Evolutionary conservation across 2,797 vertebrate species (phyloP), one percentile per base, ranked within the genome.

Genomic region (Melanotaenia maccullochi): DNA sequence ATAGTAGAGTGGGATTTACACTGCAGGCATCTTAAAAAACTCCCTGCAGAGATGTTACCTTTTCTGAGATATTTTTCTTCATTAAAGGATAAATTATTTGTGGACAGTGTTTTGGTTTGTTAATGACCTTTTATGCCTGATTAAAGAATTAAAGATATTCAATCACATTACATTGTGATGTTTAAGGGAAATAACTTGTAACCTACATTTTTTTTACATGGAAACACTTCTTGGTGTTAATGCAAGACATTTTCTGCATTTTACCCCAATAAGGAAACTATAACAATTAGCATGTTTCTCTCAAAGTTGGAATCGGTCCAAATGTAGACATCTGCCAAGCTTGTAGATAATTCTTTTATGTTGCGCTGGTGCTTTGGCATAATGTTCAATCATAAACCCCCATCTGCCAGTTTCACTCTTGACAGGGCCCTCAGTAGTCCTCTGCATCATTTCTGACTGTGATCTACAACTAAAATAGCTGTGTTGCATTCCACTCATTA

Each of bases 371-470:
- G 81, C 79, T 86, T 88, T 90, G 86, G 69, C 83, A 68, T 85
- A 78, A 85, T 76, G 73, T 85, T 83, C 63, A 65, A 65, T 88
- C 85, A 84, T 85, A 84, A 91, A 89, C 62, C 63, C 54, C 76
- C 87, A 88, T 90, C 84, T 92, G 86, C 63, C 73, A 25, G 51
- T 55, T 87, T 77, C 52, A 58, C 58, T 89, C 81, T 56, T 83
- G 61, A 87, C 79, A 85, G 82, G 76, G 61, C 65, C 75, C 55
- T 82, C 55, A 25, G 51, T 73, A 62, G 73, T 76, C 65, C 76
- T 80, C 57, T 54, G 35, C 77, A 44, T 78, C 67, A 58, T 83
- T 71, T 75, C 73, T 73, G 70, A 77, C 79, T 80, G 44, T 89
- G 86, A 88, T 89, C 73, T 77, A 86, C 75, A 80, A 68, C 84